A percentile compares a stretch with the other conserved stretches of the same genome.
Conservation (phyloP, 2,888 invertebrate species). For the Leptopilina syphax region DNA sequence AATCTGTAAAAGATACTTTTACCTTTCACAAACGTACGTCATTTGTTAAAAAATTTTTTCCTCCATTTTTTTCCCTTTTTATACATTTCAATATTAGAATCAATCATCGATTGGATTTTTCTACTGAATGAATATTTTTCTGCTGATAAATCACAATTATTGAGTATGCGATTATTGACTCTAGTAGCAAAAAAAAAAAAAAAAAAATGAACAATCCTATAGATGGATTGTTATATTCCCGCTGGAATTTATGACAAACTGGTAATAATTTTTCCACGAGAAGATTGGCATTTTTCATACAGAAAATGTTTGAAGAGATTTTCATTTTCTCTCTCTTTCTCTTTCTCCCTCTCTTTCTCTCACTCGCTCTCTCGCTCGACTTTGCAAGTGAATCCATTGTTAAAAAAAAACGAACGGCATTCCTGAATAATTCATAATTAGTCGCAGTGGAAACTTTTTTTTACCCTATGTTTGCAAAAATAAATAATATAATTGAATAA, state of each 20-base stretch:
- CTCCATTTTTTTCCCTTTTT: conserved; percentile 53
- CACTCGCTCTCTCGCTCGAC: too few relatives aligned
- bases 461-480: too few relatives aligned
- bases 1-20: conserved; percentile 59
- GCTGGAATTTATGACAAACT: too few relatives aligned
- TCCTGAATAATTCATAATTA: too few relatives aligned
- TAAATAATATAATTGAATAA: too few relatives aligned
- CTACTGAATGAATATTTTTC: conserved; percentile 42
- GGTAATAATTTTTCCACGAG: not conserved
- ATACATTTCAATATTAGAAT: conserved; percentile 67
- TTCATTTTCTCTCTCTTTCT: too few relatives aligned
- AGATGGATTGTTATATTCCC: too few relatives aligned
- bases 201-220: too few relatives aligned
- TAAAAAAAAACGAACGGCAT: too few relatives aligned
- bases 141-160: conserved; percentile 60
- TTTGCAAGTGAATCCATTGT: too few relatives aligned
- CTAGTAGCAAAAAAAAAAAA: conserved; percentile 52
- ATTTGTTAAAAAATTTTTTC: conserved; percentile 52
- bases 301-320: not conserved
- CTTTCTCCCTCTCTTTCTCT: too few relatives aligned
- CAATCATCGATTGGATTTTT: conserved; percentile 59
- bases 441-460: too few relatives aligned
- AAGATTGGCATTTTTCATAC: conserved; percentile 5
- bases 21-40: conserved; percentile 16
- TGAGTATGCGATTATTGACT: conserved; percentile 66